A percentile compares a stretch with the other conserved stretches of the same genome.
These are phyloP conservation scores for Dryomyza anilis DNA, from an alignment of 2,888 invertebrate genomes.

Conservation along the genomic window DNA sequence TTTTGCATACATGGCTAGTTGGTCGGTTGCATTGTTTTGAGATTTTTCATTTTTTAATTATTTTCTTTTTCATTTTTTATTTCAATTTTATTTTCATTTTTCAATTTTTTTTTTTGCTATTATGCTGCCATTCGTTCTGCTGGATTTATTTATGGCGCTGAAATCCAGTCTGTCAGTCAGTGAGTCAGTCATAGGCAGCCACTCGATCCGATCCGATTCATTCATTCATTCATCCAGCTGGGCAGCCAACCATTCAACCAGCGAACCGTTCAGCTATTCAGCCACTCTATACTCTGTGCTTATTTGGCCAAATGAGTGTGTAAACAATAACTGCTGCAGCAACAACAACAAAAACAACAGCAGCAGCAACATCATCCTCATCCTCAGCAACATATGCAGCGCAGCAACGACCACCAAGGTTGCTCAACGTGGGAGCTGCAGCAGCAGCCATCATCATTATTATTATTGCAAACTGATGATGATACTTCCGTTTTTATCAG, in stretches of 20 bases:
- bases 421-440: too few relatives aligned
- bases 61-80: not conserved
- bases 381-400: not conserved
- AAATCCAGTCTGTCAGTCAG: too few relatives aligned
- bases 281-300: too few relatives aligned
- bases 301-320: too few relatives aligned
- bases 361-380: not conserved
- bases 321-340: too few relatives aligned
- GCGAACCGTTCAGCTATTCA: too few relatives aligned
- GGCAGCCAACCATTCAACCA: too few relatives aligned
- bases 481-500: too few relatives aligned
- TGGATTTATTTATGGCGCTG: conserved; percentile 16
- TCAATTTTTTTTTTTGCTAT: not conserved
- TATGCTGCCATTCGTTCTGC: not conserved
- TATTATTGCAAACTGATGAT: too few relatives aligned
- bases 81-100: not conserved
- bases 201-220: not conserved
- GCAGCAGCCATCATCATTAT: too few relatives aligned
- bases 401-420: not conserved
- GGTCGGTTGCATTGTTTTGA: too few relatives aligned
- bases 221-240: too few relatives aligned
- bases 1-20: not conserved
- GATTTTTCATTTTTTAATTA: not conserved
- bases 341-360: not conserved
- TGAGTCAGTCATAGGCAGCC: conserved; percentile 6